Conservation (phyloP, 2,888 invertebrate species). For the Dryocosmus kuriphilus region DNA sequence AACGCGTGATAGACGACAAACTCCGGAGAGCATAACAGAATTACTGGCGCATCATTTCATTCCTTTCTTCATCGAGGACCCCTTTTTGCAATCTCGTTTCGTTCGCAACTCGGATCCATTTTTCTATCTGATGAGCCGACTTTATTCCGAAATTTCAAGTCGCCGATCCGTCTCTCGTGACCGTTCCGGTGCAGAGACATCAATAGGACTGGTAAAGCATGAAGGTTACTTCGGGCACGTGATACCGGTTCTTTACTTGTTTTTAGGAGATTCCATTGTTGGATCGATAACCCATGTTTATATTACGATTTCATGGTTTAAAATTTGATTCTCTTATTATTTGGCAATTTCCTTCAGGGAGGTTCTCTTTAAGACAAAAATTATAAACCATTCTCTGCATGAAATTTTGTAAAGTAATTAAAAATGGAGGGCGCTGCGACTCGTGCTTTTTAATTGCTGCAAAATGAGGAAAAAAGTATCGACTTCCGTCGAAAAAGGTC, state of each 20-base stretch:
- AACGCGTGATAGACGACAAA: slow-evolving; percentile 52
- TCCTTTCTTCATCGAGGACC: slow-evolving; percentile 62
- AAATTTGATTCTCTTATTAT: not conserved
- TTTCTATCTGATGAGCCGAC: slow-evolving; percentile 31
- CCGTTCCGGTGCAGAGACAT: slow-evolving; percentile 60
- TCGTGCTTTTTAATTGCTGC: slow-evolving; percentile 21
- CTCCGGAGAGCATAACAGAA: slow-evolving; percentile 70
- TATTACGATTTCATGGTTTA: not conserved
- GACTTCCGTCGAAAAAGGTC: slow-evolving; percentile 40
- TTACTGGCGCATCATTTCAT: slow-evolving; percentile 73
- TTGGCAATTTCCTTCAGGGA: not conserved
- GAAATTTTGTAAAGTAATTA: not conserved
- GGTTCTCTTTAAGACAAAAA: not conserved
- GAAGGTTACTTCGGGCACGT: slow-evolving; percentile 57
- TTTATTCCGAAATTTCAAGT: slow-evolving; percentile 47
- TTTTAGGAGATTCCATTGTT: not conserved
- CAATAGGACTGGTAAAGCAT: slow-evolving; percentile 65
- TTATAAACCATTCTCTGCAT: not conserved
- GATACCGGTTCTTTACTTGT: slow-evolving; percentile 33
- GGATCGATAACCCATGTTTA: not conserved
- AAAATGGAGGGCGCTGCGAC: not conserved
- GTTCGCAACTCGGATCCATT: slow-evolving; percentile 46
- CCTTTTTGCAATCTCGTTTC: slow-evolving; percentile 61
- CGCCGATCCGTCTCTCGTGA: slow-evolving; percentile 56
- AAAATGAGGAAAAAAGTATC: slow-evolving; percentile 21